Conservation (phyloP, 1,140 invertebrate genomes). For the Penaeus indicus region DNA sequence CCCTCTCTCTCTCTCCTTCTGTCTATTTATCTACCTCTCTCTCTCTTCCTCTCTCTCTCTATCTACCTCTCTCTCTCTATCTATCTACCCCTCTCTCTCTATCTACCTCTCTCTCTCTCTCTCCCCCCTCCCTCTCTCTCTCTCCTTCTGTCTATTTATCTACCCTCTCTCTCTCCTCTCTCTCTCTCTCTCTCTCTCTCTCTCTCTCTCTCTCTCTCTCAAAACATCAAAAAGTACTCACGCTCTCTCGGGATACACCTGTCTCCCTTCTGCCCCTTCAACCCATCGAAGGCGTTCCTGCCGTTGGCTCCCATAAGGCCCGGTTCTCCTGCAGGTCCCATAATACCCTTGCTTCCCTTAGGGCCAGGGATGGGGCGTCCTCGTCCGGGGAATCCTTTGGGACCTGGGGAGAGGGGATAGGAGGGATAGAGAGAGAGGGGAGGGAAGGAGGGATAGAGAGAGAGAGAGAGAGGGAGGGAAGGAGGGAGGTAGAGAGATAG, state of each 20-base stretch:
- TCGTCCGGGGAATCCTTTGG: conserved; percentile 40
- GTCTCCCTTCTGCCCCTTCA: conserved; percentile 41
- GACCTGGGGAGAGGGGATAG: background rate
- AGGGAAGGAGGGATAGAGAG: too few relatives aligned
- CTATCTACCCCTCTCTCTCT: background rate
- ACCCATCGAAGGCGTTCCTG: conserved; percentile 26
- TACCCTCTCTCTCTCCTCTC: too few relatives aligned
- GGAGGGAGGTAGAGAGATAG: too few relatives aligned
- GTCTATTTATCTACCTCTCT: background rate
- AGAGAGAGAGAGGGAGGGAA: too few relatives aligned
- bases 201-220: too few relatives aligned
- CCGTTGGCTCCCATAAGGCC: conserved; percentile 38
- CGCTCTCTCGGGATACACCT: background rate
- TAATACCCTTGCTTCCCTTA: conserved; percentile 44
- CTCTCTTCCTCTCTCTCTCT: conserved; percentile 9
- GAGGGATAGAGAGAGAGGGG: too few relatives aligned
- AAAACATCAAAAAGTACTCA: too few relatives aligned
- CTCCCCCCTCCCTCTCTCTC: background rate
- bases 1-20: conserved; percentile 4
- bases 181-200: background rate
- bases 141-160: too few relatives aligned
- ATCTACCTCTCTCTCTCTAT: background rate
- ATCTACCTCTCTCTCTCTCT: background rate
- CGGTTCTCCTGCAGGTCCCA: conserved; percentile 33
- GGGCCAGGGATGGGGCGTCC: conserved; percentile 31